Percentiles rank a stretch among this genome's conserved stretches.
Evolutionary conservation across 2,113 vertebrate genomes (phyloP).

Genomic region (Gobiocypris rarus): DNA sequence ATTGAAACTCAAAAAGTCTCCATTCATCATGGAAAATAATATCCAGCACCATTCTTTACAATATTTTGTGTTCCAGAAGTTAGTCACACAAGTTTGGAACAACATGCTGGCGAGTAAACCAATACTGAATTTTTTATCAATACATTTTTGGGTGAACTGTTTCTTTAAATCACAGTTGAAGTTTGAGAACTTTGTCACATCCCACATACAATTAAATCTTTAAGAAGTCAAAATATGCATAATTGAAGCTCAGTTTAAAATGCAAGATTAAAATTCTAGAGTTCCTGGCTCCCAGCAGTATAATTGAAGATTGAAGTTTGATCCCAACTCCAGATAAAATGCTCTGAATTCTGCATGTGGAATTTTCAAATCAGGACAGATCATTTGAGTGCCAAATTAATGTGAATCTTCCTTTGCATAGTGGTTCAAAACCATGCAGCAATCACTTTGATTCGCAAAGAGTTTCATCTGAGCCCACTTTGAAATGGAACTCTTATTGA

Average conservation of each 20-base stretch:
- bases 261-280: not conserved
- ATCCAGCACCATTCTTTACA: not conserved
- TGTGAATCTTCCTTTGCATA: not conserved
- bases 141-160: no score
- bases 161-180: no score
- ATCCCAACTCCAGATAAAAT: not conserved
- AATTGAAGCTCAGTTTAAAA: not conserved
- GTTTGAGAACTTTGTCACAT: not conserved
- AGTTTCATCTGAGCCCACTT: not conserved
- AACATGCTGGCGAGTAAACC: not conserved
- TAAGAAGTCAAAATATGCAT: not conserved
- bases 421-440: not conserved
- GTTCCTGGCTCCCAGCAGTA: not conserved
- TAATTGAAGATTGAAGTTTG: not conserved
- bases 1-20: not conserved
- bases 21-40: not conserved
- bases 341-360: not conserved
- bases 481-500: slow-evolving; percentile 16
- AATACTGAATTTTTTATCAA: not conserved
- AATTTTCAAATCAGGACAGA: not conserved
- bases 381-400: not conserved
- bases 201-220: not conserved
- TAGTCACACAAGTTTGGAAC: not conserved
- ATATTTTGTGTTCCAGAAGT: not conserved
- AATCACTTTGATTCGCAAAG: slow-evolving; percentile 19